Base-by-base conservation (phyloP, 2,113 vertebrate species). In the Megaptera novaeangliae region DNA sequence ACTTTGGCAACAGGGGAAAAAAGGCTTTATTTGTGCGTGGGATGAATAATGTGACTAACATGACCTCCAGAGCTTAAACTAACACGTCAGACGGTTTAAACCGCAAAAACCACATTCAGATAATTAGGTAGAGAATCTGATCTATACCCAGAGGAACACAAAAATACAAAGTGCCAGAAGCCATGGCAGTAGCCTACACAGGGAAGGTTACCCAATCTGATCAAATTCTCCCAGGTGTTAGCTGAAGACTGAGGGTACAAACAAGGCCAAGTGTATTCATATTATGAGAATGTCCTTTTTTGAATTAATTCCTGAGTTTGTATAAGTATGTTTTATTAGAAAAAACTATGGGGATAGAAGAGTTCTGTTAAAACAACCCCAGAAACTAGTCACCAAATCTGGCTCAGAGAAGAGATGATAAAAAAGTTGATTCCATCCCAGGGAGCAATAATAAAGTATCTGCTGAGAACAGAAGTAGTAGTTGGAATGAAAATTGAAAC, bases 111-210 rank as follows among this genome's bases (percentile, higher is more conserved):
- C 49, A 75, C 5, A 18, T 55, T 31, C 17, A 96, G 44, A 88
- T 92, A 98, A 91, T 27, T n/a, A 95, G 74, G 95, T 82, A 39
- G 87, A 93, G 84, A 75, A 44, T 61, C 71, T 95, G 59, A 80
- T 49, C 31, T 81, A 80, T 31, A 83, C 84, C 29, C 66, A 89
- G 46, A 83, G 64, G 64, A 71, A 82, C 23, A 63, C 49, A 97
- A n/a, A 95, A 55, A 66, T 68, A 39, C 29, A 97, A 27, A 59
- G 6, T 31, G 44, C 20, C 69, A n/a, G 82, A 74, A 71, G 80
- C 27, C 46, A 82, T 44, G 27, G 34, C 64, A 39, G 29, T 27
- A 21, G 18, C 15, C 81, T 81, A 18, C 14, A 41, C 15, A 46
- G 25, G 23, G 15, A 88, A 71, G 20, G 68, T 75, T 83, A 46